Evolutionary conservation across 1,140 invertebrate genomes (phyloP).

Genomic region (Anastrepha ludens): DNA sequence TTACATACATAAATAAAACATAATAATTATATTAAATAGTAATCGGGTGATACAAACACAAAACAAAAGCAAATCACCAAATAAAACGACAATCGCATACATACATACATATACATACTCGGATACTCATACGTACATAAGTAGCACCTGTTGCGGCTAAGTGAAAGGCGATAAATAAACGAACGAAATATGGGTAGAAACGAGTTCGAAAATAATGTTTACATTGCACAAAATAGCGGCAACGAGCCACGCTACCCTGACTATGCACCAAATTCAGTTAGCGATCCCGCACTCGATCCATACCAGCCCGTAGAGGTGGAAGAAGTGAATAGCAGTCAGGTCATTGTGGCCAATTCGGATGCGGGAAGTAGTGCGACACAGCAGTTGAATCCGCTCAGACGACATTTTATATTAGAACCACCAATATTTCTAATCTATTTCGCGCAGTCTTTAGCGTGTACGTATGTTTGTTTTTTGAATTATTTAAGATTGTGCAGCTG

Average conservation of each 20-base stretch:
- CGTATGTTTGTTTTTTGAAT: neutral
- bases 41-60: neutral
- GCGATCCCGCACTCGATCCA: neutral
- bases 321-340: neutral
- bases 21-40: neutral
- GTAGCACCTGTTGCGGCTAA: neutral
- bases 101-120: too few species aligned
- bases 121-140: neutral
- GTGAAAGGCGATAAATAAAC: neutral
- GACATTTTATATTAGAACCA: conserved; percentile 7
- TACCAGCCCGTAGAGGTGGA: neutral
- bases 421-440: conserved; percentile 11
- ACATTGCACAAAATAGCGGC: neutral
- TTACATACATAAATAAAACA: neutral
- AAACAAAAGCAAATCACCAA: neutral
- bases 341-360: neutral
- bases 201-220: conserved; percentile 5
- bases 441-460: neutral
- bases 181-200: conserved; percentile 8
- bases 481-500: neutral
- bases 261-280: neutral
- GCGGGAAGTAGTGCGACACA: neutral
- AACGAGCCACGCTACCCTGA: neutral
- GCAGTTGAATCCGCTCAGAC: neutral
- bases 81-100: neutral